Percentiles rank a stretch among this genome's conserved stretches.
Evolutionary conservation across 1,140 invertebrate species (phyloP).

Genomic region (Drosophila navojoa): DNA sequence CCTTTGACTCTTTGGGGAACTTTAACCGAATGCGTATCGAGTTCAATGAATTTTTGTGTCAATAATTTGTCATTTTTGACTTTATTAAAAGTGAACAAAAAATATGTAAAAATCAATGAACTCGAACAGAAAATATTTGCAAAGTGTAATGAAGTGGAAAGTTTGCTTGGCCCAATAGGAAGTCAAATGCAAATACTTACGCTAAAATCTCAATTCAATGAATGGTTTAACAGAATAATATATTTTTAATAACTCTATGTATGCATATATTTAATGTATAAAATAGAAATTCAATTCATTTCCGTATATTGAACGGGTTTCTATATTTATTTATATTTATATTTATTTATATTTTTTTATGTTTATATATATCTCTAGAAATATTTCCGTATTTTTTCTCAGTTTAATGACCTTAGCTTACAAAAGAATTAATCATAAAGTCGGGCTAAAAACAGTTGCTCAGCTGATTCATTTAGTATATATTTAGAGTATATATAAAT

Average conservation of each 20-base stretch:
- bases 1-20: conserved; percentile 51
- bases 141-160: conserved; percentile 56
- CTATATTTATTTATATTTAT: background rate
- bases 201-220: background rate
- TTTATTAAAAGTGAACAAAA: conserved; percentile 30
- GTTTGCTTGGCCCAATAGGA: conserved; percentile 17
- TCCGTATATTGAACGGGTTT: background rate
- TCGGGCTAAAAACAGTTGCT: too few relatives aligned
- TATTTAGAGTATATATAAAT: too few relatives aligned
- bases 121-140: conserved; percentile 36
- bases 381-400: too few relatives aligned
- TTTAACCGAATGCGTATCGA: conserved; percentile 48
- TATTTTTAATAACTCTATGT: background rate
- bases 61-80: conserved; percentile 62
- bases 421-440: too few relatives aligned
- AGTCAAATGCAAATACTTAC: background rate
- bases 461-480: too few relatives aligned
- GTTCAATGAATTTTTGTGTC: conserved; percentile 78
- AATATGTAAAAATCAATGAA: conserved; percentile 49
- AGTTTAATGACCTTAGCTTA: conserved; percentile 1
- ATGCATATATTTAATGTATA: background rate
- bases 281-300: background rate
- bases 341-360: background rate
- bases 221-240: background rate
- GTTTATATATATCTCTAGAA: background rate